Evolutionary conservation across 2,113 vertebrate genomes (phyloP), one percentile per base, ranked within the genome.

Genomic region (Dicrurus megarhynchus): DNA sequence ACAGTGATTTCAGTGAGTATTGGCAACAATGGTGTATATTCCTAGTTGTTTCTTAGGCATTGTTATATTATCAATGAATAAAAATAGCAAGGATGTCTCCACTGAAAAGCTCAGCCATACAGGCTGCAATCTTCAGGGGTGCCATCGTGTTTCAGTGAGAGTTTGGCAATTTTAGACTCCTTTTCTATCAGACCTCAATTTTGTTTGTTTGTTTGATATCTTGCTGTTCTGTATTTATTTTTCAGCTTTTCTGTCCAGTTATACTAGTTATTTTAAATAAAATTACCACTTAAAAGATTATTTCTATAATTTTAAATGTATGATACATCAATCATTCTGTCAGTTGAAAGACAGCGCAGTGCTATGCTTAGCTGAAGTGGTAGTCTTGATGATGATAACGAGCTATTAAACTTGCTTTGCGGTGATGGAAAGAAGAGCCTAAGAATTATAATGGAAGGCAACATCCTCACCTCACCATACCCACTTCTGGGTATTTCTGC

Each of bases 221-320:
- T n/a, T 77, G 27, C 15, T 61, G 23, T 65, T 91, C 46, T 60
- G 14, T 59, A 26, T 79, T 65, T 80, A 70, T 83, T 80, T 94
- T 70, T 85, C 33, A 75, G 52, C 83, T 90, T 81, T 81, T 47
- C 28, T 78, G 71, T 35, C 7, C 65, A 75, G 33, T 35, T 80
- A 47, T 42, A 32, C 35, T n/a, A 56, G 30, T 60, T 55, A 75
- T 13, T 76, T 84, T 86, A 91, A 86, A 93, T 41, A 88, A 88
- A 90, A 70, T 59, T 74, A 77, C 30, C 59, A 88, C 9, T 76
- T 82, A 39, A 61, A 86, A 94, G 22, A 90, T 92, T 76, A 44
- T 93, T 94, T 90, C 70, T 93, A 21, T 79, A 85, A 79, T 92
- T 96, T 95, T 70, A 63, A 84, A 71, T 69, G 27, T 47, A 74